Evolutionary conservation across 1,140 invertebrate genomes (phyloP).

Genomic region (Penaeus indicus): DNA sequence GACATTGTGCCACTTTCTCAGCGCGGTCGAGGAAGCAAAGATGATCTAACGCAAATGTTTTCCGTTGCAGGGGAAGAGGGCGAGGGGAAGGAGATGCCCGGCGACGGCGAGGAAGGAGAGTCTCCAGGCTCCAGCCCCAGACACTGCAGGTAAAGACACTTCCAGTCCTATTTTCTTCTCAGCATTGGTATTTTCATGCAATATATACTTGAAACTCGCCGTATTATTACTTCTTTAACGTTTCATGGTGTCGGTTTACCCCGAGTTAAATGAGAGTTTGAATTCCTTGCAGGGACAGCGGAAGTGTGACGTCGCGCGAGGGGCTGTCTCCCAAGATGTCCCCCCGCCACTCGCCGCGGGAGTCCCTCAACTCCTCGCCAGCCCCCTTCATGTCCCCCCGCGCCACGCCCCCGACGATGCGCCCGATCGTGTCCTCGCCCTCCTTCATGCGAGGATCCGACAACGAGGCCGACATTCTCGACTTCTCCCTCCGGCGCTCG

Average conservation of each 20-base stretch:
- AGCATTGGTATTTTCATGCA: no score
- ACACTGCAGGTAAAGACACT: slow-evolving; percentile 53
- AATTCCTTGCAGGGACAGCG: slow-evolving; percentile 62
- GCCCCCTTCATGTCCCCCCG: slow-evolving; percentile 55
- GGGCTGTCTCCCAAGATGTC: slow-evolving; percentile 63
- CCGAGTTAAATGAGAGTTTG: background rate
- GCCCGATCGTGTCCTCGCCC: slow-evolving; percentile 49
- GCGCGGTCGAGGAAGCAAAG: no score
- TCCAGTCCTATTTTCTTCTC: background rate
- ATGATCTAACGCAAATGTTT: background rate
- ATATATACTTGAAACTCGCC: no score
- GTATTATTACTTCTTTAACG: background rate
- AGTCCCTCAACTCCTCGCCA: slow-evolving; percentile 62
- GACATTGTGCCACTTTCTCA: no score
- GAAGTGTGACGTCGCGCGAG: slow-evolving; percentile 63
- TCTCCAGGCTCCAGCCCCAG: slow-evolving; percentile 62
- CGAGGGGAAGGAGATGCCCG: slow-evolving; percentile 53
- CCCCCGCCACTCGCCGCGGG: slow-evolving; percentile 62
- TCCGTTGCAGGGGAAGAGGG: slow-evolving; percentile 65
- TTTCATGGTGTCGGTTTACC: background rate
- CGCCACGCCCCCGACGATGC: slow-evolving; percentile 58
- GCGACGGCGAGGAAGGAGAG: slow-evolving; percentile 56
- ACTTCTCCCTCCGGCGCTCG: slow-evolving; percentile 62
- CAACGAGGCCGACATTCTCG: slow-evolving; percentile 65
- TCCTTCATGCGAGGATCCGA: slow-evolving; percentile 59